Percentiles rank a stretch among this genome's conserved stretches.
Conservation (phyloP, 1,140 invertebrate genomes). For the Helicoverpa zea region DNA sequence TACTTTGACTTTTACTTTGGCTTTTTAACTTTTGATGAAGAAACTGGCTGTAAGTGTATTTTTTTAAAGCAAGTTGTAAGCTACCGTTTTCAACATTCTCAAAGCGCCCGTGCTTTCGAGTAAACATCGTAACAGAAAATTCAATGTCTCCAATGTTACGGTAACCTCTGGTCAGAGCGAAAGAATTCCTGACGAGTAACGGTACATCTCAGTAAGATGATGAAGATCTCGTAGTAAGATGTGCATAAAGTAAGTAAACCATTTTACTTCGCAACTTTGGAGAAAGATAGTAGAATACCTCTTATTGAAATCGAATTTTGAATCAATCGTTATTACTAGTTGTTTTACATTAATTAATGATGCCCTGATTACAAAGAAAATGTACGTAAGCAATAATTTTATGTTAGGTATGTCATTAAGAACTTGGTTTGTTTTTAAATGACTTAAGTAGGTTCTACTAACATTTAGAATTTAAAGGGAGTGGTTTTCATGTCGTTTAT, state of each 20-base stretch:
- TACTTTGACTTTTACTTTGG: too few relatives aligned
- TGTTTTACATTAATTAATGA: not conserved
- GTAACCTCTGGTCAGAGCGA: not conserved
- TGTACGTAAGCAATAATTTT: too few relatives aligned
- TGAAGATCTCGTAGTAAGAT: too few relatives aligned
- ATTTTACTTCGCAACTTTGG: not conserved
- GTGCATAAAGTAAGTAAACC: not conserved
- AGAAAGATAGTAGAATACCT: not conserved
- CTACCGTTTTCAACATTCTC: too few relatives aligned
- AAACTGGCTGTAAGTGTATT: too few relatives aligned
- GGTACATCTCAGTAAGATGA: not conserved
- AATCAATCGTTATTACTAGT: not conserved
- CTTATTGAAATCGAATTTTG: not conserved
- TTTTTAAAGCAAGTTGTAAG: too few relatives aligned
- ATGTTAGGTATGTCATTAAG: too few relatives aligned
- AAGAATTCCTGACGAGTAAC: conserved; percentile 6
- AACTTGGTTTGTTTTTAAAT: too few relatives aligned
- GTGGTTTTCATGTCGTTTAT: too few relatives aligned
- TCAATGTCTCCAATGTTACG: conserved; percentile 6
- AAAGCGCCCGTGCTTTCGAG: not conserved
- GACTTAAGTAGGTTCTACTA: too few relatives aligned
- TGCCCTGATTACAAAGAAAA: not conserved
- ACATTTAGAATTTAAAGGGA: too few relatives aligned
- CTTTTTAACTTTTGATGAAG: too few relatives aligned
- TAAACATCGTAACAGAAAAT: not conserved